Percentiles rank a stretch among this genome's conserved stretches.
These are phyloP conservation scores for Vireo griseus DNA, from an alignment of 2,797 vertebrate species.

Conservation along the genomic window DNA sequence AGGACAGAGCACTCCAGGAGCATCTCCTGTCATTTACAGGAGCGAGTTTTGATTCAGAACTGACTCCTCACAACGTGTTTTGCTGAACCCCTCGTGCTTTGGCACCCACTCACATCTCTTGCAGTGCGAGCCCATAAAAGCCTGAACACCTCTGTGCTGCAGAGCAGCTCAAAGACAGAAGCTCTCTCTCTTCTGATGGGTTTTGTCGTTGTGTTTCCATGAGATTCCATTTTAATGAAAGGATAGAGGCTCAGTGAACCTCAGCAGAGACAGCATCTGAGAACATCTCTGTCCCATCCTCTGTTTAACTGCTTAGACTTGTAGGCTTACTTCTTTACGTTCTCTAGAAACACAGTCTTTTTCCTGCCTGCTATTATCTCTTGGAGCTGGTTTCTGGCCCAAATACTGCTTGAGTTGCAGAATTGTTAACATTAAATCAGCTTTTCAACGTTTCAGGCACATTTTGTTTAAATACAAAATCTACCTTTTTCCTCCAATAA, in stretches of 20 bases:
- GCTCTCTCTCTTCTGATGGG: background rate
- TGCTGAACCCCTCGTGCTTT: background rate
- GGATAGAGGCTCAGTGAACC: background rate
- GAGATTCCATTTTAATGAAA: background rate
- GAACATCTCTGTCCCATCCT: background rate
- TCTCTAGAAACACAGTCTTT: background rate
- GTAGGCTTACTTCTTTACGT: background rate
- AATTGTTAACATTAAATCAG: conserved; percentile 20
- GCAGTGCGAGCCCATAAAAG: background rate
- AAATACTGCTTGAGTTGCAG: background rate
- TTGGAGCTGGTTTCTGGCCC: conserved; percentile 25
- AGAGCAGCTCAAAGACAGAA: background rate
- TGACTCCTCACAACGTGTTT: background rate
- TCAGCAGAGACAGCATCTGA: background rate
- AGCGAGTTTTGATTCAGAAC: background rate
- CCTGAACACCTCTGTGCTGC: background rate
- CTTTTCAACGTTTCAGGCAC: background rate
- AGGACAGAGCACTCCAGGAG: conserved; percentile 16
- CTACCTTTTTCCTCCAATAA: conserved; percentile 1
- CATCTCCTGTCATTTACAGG: background rate
- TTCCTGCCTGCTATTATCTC: conserved; percentile 25
- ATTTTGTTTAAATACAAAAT: conserved; percentile 15
- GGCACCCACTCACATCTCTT: background rate
- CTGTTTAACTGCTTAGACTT: background rate
- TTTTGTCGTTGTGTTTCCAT: background rate